A percentile compares a stretch with the other conserved stretches of the same genome.
Evolutionary conservation across 2,113 vertebrate genomes (phyloP).

Genomic region (Entelurus aequoreus): DNA sequence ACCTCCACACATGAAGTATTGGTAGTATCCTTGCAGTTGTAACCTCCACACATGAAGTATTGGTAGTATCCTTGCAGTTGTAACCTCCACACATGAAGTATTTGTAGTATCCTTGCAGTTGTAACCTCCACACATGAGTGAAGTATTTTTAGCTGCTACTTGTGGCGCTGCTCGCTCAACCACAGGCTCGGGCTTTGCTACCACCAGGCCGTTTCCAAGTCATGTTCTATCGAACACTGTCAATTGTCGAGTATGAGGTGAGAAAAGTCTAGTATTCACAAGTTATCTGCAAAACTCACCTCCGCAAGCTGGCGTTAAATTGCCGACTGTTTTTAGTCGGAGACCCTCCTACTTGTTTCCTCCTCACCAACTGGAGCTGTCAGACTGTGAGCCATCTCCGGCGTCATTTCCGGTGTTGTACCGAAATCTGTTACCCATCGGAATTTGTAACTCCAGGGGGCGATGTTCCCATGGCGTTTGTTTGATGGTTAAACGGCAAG

Average conservation of each 20-base stretch:
- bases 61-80: neutral
- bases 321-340: constrained; percentile 15
- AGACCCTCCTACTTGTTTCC: neutral
- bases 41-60: neutral
- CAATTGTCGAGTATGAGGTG: neutral
- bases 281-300: constrained; percentile 1
- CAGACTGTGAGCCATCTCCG: too few relatives aligned
- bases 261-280: neutral
- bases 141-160: constrained; percentile 52
- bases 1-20: neutral
- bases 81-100: neutral
- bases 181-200: neutral
- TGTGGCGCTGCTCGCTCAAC: constrained; percentile 11
- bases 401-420: too few relatives aligned
- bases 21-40: neutral
- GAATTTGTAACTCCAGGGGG: too few relatives aligned
- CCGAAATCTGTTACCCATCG: too few relatives aligned
- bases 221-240: neutral
- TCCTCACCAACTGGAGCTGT: neutral
- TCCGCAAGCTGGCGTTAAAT: neutral
- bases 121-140: neutral
- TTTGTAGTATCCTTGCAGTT: neutral
- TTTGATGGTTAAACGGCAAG: too few relatives aligned
- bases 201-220: neutral
- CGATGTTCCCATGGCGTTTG: too few relatives aligned